Percentiles rank a stretch among this genome's conserved stretches.
phyloP scores from a whole-genome alignment of 2,797 vertebrate species.

The Microhierax caerulescens region DNA sequence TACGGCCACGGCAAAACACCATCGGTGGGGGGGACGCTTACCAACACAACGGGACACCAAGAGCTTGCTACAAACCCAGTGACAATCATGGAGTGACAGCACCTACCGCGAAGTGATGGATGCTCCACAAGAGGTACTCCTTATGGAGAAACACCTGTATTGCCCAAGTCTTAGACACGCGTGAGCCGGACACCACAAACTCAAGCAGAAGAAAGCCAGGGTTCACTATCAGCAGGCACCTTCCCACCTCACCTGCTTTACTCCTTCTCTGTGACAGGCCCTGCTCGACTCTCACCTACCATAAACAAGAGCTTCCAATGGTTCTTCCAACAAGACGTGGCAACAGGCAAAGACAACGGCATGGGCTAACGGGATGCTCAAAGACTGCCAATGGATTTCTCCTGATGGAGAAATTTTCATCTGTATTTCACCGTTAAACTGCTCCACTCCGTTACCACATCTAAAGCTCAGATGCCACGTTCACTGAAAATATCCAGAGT shows the following conservation, averaged over 20 bases:
- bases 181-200: not conserved
- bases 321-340: not conserved
- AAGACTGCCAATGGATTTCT: not conserved
- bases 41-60: not conserved
- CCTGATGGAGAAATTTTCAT: not conserved
- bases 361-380: rapidly evolving
- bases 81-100: not conserved
- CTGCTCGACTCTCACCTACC: not conserved
- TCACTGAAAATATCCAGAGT: not conserved
- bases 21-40: rapidly evolving
- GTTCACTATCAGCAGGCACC: not conserved
- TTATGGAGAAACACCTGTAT: rapidly evolving
- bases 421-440: not conserved
- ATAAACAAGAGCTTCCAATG: not conserved
- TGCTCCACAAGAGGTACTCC: not conserved
- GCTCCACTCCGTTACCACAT: not conserved
- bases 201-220: not conserved
- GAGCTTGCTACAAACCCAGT: not conserved
- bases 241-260: not conserved
- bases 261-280: not conserved
- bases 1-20: not conserved
- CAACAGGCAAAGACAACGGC: not conserved
- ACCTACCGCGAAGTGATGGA: rapidly evolving
- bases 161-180: not conserved
- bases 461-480: not conserved